These are phyloP conservation scores for Labeo rohita DNA, from an alignment of 2,113 vertebrate species.

Conservation along the genomic window DNA sequence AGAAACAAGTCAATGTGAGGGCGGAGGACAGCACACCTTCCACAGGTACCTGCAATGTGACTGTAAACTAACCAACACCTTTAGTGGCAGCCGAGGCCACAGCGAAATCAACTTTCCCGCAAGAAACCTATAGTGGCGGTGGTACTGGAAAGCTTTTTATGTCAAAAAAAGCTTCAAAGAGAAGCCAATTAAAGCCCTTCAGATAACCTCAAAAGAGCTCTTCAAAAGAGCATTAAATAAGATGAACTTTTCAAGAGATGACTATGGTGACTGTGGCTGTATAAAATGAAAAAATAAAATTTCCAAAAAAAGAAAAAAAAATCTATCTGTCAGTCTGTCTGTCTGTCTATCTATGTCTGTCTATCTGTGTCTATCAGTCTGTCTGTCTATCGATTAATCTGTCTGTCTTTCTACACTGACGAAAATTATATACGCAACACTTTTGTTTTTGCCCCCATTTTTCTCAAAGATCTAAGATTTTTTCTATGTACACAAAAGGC, in stretches of 20 bases:
- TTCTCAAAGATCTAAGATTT: too few relatives aligned
- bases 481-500: too few relatives aligned
- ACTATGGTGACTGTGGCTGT: neutral
- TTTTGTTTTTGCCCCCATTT: too few relatives aligned
- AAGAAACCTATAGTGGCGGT: neutral
- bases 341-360: too few relatives aligned
- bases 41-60: slow-evolving; percentile 34
- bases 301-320: neutral
- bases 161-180: slow-evolving; percentile 14
- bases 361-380: too few relatives aligned
- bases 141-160: neutral
- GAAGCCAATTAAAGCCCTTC: neutral
- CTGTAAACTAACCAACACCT: neutral
- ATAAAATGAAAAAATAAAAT: neutral
- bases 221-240: neutral
- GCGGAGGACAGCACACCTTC: slow-evolving; percentile 29
- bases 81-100: neutral
- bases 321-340: neutral
- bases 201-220: neutral
- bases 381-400: too few relatives aligned
- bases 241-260: neutral
- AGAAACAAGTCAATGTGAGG: slow-evolving; percentile 15
- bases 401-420: neutral
- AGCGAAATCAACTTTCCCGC: slow-evolving; percentile 13
- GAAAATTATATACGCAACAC: too few relatives aligned